These are phyloP conservation scores for Crossaster papposus DNA, from an alignment of 53 echinoderm and acorn worm genomes.

Conservation along the genomic window DNA sequence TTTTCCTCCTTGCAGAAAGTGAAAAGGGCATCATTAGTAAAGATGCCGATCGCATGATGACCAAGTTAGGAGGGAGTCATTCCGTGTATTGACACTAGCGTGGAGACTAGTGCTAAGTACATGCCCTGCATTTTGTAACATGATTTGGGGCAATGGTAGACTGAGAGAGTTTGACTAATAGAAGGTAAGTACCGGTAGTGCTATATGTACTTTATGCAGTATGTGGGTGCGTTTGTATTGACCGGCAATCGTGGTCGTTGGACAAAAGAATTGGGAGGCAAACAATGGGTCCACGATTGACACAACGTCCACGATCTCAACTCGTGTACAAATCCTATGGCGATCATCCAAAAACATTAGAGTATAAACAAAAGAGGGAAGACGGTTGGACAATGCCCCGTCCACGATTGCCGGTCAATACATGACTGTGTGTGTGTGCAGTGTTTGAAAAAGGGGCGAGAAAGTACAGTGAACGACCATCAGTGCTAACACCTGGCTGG, in stretches of 20 bases:
- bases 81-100: background rate
- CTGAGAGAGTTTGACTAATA: background rate
- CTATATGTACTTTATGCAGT: background rate
- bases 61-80: background rate
- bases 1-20: slow-evolving; percentile 34
- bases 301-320: too few relatives aligned
- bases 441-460: background rate
- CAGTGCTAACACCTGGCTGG: background rate
- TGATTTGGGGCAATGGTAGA: background rate
- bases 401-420: too few relatives aligned
- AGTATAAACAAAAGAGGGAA: too few relatives aligned
- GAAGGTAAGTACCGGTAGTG: background rate
- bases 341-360: too few relatives aligned
- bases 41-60: background rate
- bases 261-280: too few relatives aligned
- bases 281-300: too few relatives aligned
- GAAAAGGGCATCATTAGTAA: slow-evolving; percentile 29
- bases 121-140: background rate
- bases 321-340: too few relatives aligned
- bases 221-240: too few relatives aligned
- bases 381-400: too few relatives aligned
- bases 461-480: background rate
- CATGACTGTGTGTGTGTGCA: too few relatives aligned
- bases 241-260: too few relatives aligned
- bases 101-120: background rate